Evolutionary conservation across 2,113 vertebrate species (phyloP), one percentile per base, ranked within the genome.

Genomic region (Plestiodon gilberti): DNA sequence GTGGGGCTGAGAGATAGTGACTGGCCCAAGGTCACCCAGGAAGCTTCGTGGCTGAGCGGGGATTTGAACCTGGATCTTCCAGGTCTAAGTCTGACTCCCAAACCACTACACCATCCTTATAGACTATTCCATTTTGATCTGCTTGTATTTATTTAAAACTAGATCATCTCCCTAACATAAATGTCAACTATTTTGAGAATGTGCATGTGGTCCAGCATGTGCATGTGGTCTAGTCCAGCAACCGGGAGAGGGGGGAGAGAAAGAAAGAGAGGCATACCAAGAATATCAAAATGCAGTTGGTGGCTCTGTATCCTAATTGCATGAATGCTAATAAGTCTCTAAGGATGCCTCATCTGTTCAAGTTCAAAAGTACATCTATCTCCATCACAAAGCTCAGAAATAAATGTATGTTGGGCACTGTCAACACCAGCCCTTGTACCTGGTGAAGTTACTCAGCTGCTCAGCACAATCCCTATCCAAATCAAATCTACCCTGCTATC

Each of bases 351-450:
- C 78, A 62, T 88, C 78, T 90, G 84, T 61, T 85, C 82, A 89
- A 84, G 76, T 65, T 73, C 14, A 30, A 86, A 84, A 87, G 89
- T 75, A 20, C 86, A 89, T 94, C 28, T 6, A 69, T 93, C 93
- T 92, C 88, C 82, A 91, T 90, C 89, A 81, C 73, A 86, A 87
- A 88, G 83, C 86, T 85, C 71, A 78, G 92, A 94, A 90, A 93
- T 22, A 22, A 87, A 93, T 85, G 81, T 81, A 89, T 28, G 59
- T n/a, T 25, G 22, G 17, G 43, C 73, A 75, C 25, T 25, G n/a
- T 57, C 11, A 48, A 48, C 4, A 48, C 10, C 13, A 33, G 65
- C n/a, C 13, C 65, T 14, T 40, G 13, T 7, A 73, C 2, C 35
- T 73, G 35, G 70, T 48, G 38, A 73, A 18, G 70, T 38, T 8